phyloP scores from a whole-genome alignment of 2,888 invertebrate species.

The Tetropium fuscum region DNA sequence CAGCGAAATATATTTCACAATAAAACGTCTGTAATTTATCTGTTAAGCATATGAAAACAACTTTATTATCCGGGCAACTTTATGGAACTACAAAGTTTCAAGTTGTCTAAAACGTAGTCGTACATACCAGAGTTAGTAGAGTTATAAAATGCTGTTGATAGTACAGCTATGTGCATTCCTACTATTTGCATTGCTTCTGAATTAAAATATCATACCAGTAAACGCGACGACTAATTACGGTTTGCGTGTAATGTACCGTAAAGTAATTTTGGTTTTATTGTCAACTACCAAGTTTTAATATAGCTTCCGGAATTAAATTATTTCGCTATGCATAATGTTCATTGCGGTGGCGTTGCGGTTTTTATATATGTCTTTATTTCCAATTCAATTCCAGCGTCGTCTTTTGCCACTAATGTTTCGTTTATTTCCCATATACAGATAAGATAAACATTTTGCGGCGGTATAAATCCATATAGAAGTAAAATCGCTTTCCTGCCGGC shows the following conservation, averaged over 20 bases:
- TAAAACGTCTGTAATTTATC: too few species aligned
- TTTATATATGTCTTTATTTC: conserved; percentile 22
- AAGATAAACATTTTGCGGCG: too few species aligned
- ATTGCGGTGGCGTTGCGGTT: conserved; percentile 34
- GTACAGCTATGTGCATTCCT: conserved; percentile 32
- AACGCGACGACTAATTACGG: conserved; percentile 45
- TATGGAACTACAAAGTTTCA: too few species aligned
- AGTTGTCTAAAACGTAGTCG: too few species aligned
- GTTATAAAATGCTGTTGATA: conserved; percentile 36
- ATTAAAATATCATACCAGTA: conserved; percentile 44
- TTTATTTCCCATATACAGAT: too few species aligned
- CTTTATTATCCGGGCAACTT: too few species aligned
- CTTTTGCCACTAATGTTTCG: too few species aligned
- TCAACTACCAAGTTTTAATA: conserved; percentile 47
- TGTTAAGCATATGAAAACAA: too few species aligned
- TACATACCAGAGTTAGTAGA: conserved; percentile 7
- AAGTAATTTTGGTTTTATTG: conserved; percentile 50
- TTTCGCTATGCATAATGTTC: conserved; percentile 35
- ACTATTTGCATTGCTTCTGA: conserved; percentile 29
- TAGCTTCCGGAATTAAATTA: conserved; percentile 38
- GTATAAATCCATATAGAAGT: too few species aligned
- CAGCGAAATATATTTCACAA: too few species aligned
- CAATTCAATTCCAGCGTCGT: conserved; percentile 6
- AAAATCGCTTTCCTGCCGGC: too few species aligned
- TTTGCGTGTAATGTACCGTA: conserved; percentile 45